Base-by-base conservation (phyloP, 2,888 invertebrate species). In the Agonopterix arenella region DNA sequence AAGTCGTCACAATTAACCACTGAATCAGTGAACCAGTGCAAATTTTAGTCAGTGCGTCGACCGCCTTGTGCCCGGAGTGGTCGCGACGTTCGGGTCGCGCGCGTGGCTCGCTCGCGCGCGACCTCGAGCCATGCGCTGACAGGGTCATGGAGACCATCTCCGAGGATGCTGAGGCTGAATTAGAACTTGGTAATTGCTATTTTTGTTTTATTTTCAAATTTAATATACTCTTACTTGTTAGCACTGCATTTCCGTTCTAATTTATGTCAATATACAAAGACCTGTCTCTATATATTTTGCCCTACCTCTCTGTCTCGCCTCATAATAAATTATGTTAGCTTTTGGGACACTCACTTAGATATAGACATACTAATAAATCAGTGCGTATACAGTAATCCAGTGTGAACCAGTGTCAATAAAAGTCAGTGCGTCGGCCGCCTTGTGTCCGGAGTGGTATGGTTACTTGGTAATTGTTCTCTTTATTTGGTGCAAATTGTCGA, bases 101-200 rank as follows among this genome's bases (percentile, higher is more conserved):
- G 71, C 78, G 81, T 45, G 58, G 73, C 71, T 67, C 81, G 70
- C 76, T 73, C 68, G 73, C 77, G 75, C 80, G 80, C 73, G 79
- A 75, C 46, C 66, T 67, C 45, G 82, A 80, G 66, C 66, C 80
- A 82, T 82, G 84, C 73, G 62, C 77, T 70, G 81, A 79, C 11
- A 70, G 74, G 62, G 78, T 75, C 73, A 93, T 93, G 93, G 93
- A 93, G 90, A 92, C 93, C 63, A 93, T 93, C 76, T 90, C 90
- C 57, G 93, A 93, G 79, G 93, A 93, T 76, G 91, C 90, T 57
- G 93, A 93, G 71, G 90, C 91, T 59, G 92, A 93, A 64, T 90
- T 91, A 76, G 93, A 93, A 84, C 90, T 93, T 76, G 93, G 93
- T 93, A 89, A 90, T 50, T 44, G n/a, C 28, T 44, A 11, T 8